phyloP scores from a whole-genome alignment of 2,797 vertebrate genomes.

The Scarus forsteni region DNA sequence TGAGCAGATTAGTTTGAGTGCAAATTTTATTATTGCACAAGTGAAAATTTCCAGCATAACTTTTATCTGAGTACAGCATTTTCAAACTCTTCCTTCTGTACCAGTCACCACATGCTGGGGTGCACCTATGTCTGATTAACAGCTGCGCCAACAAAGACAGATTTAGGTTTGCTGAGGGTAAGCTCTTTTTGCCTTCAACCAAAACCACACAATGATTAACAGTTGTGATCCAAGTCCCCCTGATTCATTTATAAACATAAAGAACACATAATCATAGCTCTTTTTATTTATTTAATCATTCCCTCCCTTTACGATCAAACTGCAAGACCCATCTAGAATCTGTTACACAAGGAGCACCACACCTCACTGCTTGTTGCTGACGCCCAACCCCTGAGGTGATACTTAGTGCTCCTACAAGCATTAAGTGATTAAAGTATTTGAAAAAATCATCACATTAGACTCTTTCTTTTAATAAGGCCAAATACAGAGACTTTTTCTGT shows the following conservation, averaged over 20 bases:
- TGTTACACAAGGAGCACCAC: slow-evolving; percentile 56
- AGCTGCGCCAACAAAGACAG: neutral
- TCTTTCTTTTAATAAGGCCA: no score
- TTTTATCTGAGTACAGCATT: no score
- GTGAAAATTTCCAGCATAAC: no score
- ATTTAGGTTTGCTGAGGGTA: neutral
- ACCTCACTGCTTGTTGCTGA: slow-evolving; percentile 57
- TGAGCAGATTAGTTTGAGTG: no score
- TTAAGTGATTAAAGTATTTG: slow-evolving; percentile 10
- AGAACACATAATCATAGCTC: slow-evolving; percentile 8
- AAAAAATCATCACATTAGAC: neutral
- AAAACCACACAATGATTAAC: neutral
- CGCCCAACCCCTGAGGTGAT: slow-evolving; percentile 38
- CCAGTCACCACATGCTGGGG: neutral
- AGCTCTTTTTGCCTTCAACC: neutral
- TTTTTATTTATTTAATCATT: slow-evolving; percentile 18
- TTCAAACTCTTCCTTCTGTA: no score
- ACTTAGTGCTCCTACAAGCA: slow-evolving; percentile 15
- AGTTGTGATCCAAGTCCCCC: neutral
- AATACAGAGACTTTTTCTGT: no score
- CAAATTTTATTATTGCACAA: no score
- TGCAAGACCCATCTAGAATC: slow-evolving; percentile 33
- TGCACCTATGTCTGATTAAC: slow-evolving; percentile 2
- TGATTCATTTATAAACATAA: neutral
- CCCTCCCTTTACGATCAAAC: slow-evolving; percentile 5